Conservation (phyloP, 2,797 vertebrate genomes). For the Tapirus indicus region DNA sequence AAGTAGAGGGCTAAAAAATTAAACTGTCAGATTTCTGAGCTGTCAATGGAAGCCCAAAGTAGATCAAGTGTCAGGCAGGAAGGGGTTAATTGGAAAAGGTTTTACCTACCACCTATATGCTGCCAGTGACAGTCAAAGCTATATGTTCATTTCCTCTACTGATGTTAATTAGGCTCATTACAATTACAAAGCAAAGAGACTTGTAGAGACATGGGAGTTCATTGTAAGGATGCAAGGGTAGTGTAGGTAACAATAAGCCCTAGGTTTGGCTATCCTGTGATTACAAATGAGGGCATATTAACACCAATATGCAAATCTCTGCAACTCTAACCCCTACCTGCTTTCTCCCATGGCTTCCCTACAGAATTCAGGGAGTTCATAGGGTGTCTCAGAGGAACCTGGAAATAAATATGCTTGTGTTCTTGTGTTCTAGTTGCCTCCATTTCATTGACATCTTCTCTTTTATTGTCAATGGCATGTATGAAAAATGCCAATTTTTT, state of each 20-base stretch:
- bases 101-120: not conserved
- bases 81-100: conserved; percentile 47
- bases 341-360: no score
- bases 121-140: not conserved
- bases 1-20: not conserved
- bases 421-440: not conserved
- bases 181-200: conserved; percentile 23
- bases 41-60: not conserved
- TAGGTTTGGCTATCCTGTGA: not conserved
- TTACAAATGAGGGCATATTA: not conserved
- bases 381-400: not conserved
- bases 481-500: not conserved
- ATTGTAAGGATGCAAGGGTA: not conserved
- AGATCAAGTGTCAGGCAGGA: not conserved
- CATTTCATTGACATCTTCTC: not conserved
- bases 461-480: not conserved
- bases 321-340: not conserved
- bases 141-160: conserved; percentile 1
- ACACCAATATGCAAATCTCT: no score
- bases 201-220: not conserved
- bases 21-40: not conserved
- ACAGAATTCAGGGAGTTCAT: not conserved
- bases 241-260: rapidly evolving
- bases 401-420: not conserved
- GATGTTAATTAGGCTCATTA: conserved; percentile 49